phyloP scores from a whole-genome alignment of 2,113 vertebrate species.

The Thamnophis sirtalis region DNA sequence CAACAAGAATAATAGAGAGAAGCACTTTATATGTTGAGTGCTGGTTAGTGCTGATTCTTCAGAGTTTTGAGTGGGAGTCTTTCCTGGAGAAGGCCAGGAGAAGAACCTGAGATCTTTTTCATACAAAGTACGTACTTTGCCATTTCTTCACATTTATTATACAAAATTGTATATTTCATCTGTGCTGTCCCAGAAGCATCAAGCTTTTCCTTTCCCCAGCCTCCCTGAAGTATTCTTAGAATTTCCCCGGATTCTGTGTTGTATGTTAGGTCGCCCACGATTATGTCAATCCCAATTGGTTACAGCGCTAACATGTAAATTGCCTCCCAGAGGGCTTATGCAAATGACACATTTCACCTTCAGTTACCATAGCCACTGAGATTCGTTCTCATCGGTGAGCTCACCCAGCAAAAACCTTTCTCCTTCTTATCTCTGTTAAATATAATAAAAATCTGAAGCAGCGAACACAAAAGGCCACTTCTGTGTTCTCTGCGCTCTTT shows the following conservation, averaged over 20 bases:
- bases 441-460: conserved; percentile 33
- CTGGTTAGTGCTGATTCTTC: background rate
- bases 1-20: conserved; percentile 6
- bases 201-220: conserved; percentile 40
- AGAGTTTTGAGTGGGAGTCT: background rate
- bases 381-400: conserved; percentile 46
- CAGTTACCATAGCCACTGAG: conserved; percentile 48
- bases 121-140: background rate
- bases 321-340: conserved; percentile 55
- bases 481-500: background rate
- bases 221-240: conserved; percentile 51
- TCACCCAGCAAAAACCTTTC: conserved; percentile 37
- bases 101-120: background rate
- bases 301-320: conserved; percentile 52
- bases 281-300: conserved; percentile 51
- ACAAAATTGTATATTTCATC: conserved; percentile 36
- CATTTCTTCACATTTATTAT: background rate
- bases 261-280: conserved; percentile 53
- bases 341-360: conserved; percentile 59
- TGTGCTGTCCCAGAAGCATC: conserved; percentile 8
- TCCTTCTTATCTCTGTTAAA: conserved; percentile 2
- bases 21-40: background rate
- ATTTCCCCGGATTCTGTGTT: conserved; percentile 45
- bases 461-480: background rate
- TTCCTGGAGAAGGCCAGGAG: background rate